Evolutionary conservation across 1,140 invertebrate genomes (phyloP), one percentile per base, ranked within the genome.

Genomic region (Heliconius congener): DNA sequence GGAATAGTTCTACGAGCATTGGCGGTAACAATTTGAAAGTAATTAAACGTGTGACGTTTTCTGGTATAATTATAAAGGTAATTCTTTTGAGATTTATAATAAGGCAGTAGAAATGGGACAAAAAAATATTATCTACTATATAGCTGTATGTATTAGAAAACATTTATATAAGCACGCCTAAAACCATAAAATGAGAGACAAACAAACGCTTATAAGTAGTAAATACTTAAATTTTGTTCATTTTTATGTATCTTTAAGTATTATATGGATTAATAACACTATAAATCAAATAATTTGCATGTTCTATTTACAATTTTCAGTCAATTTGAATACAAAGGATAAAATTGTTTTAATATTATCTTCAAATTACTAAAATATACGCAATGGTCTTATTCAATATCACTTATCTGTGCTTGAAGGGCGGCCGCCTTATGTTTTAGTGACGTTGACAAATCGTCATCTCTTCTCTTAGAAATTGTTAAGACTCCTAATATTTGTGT

Each of bases 371-470:
- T 23, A 60, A 66, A 66, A 27, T 66, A 9, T 66, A 66, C 42
- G 39, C 23, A 30, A 23, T 76, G 60, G 39, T 71, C 60, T 46
- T 34, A 76, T 76, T 76, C 39, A 76, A 76, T 76, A 71, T 70
- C 39, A 71, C 19, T 71, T 76, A 76, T 76, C 57, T 71, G 27
- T 50, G 34, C 71, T 37, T 42, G 57, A 70, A 70, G 37, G 57
- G 74, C 55, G 23, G 30, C 37, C 23, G 71, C 70, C 74, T 76
- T 79, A 79, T 76, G 78, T 75, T 71, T 72, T 70, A 52, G 37
- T 50, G 78, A 79, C 52, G 52, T 79, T 76, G 78, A 79, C 70
- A 79, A 79, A 79, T 75, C 46, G 70, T 76, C 46, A 19, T 34
- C 73, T 60, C 39, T 27, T 70, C 46, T 42, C 73, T 75, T 72